Evolutionary conservation across 2,113 vertebrate genomes (phyloP).

Genomic region (Formicarius rufipectus): DNA sequence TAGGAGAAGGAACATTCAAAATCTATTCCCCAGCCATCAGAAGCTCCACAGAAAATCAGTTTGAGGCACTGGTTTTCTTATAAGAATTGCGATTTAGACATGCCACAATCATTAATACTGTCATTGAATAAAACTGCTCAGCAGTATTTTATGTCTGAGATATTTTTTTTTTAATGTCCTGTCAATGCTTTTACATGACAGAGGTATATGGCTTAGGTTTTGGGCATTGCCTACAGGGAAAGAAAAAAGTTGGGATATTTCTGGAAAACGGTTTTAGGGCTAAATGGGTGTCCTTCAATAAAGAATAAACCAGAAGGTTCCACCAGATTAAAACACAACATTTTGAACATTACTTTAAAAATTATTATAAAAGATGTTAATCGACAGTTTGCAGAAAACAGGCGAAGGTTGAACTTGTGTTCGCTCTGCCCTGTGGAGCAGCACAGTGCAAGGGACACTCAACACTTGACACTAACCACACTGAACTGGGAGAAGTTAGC

Average conservation of each 20-base stretch:
- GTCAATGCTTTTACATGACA: background rate
- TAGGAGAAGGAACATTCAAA: slow-evolving; percentile 5
- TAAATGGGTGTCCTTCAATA: background rate
- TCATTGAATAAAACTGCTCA: background rate
- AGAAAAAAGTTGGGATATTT: background rate
- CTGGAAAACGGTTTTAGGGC: background rate
- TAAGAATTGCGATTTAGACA: background rate
- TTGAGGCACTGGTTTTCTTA: slow-evolving; percentile 12
- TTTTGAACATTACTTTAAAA: background rate
- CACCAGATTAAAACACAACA: background rate
- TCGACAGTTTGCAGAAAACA: background rate
- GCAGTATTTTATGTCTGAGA: background rate
- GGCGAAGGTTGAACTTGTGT: rapidly evolving
- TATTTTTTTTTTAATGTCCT: background rate
- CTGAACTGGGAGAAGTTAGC: background rate
- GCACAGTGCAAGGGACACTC: background rate
- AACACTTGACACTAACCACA: rapidly evolving
- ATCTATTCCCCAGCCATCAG: slow-evolving; percentile 33
- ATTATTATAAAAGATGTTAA: background rate
- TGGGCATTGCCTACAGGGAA: background rate
- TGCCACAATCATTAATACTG: background rate
- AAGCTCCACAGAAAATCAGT: slow-evolving; percentile 67
- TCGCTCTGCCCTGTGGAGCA: background rate
- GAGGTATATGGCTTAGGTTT: background rate
- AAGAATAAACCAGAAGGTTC: background rate